Evolutionary conservation across 1,140 invertebrate species (phyloP).

Genomic region (Calliphora vicina): DNA sequence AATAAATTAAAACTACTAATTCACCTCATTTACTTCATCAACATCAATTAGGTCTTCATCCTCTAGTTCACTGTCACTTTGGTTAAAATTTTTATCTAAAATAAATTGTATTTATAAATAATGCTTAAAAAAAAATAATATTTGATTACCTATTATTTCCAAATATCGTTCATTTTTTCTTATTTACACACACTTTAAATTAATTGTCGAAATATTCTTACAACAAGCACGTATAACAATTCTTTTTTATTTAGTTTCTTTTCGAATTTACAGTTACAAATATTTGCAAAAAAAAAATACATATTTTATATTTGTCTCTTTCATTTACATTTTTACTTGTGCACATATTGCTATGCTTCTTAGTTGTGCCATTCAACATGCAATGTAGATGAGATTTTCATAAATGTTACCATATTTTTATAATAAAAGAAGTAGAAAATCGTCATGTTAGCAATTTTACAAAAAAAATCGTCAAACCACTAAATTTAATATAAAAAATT

Average conservation of each 20-base stretch:
- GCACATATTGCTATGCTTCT: background rate
- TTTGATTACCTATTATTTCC: too few relatives aligned
- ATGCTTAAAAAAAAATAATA: too few relatives aligned
- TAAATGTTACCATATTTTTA: background rate
- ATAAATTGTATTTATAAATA: too few relatives aligned
- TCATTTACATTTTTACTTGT: background rate
- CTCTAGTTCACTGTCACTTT: too few relatives aligned
- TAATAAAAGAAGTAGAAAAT: background rate
- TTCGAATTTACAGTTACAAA: background rate
- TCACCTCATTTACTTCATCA: too few relatives aligned
- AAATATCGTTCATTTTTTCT: background rate
- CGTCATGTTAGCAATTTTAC: background rate
- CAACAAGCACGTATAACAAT: background rate
- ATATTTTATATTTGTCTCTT: background rate
- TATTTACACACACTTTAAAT: background rate
- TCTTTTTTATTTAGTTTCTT: background rate
- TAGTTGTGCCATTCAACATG: background rate
- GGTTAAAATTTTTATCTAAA: too few relatives aligned
- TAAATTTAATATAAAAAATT: background rate
- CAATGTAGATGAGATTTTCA: background rate
- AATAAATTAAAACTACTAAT: too few relatives aligned
- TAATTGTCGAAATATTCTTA: background rate
- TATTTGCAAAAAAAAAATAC: background rate
- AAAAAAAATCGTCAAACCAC: background rate
- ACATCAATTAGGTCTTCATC: too few relatives aligned